These are phyloP conservation scores for Elaphurus davidianus DNA, from an alignment of 2,113 vertebrate genomes.

Conservation along the genomic window DNA sequence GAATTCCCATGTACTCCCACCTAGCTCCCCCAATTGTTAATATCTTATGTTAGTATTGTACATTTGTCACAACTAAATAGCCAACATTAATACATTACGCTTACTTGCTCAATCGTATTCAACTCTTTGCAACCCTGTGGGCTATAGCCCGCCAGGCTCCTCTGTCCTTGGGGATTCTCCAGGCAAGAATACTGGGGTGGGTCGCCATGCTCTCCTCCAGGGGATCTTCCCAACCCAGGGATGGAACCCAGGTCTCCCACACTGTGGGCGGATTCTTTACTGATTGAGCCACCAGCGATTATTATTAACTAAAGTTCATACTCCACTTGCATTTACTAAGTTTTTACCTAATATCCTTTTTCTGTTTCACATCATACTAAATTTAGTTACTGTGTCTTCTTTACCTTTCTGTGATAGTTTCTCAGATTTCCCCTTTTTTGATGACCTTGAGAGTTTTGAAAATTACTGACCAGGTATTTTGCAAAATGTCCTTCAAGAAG, in stretches of 20 bases:
- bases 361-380: background rate
- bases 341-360: background rate
- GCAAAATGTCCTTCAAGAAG: background rate
- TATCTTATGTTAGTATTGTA: background rate
- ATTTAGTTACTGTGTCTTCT: background rate
- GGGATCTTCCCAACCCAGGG: background rate
- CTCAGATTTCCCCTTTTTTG: background rate
- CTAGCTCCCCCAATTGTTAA: background rate
- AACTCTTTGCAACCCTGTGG: background rate
- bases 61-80: background rate
- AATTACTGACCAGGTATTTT: background rate
- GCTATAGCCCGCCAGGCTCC: background rate
- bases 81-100: background rate
- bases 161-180: background rate
- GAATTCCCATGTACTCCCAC: background rate
- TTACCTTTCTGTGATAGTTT: background rate
- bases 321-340: background rate
- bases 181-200: background rate
- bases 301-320: background rate
- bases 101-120: background rate
- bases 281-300: background rate
- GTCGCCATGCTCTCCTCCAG: background rate
- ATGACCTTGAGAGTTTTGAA: background rate
- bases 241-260: background rate
- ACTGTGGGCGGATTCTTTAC: background rate